Evolutionary conservation across 2,888 invertebrate genomes (phyloP).

Genomic region (Hipparchia semele): DNA sequence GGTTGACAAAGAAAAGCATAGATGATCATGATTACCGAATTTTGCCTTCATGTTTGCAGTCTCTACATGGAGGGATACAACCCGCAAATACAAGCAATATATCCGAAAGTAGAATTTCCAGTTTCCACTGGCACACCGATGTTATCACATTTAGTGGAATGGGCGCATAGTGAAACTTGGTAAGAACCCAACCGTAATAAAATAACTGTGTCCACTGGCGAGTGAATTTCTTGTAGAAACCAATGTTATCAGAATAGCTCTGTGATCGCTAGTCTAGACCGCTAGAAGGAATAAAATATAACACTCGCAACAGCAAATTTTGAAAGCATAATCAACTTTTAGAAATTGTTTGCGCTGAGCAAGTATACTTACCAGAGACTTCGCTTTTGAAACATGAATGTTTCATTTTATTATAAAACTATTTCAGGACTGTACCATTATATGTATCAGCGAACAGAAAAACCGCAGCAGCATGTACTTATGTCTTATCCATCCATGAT

Average conservation of each 20-base stretch:
- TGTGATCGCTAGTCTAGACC: no score
- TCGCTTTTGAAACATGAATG: neutral
- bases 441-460: slow-evolving; percentile 49
- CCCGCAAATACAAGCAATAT: slow-evolving; percentile 87
- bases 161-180: slow-evolving; percentile 91
- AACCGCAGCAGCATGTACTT: slow-evolving; percentile 50
- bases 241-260: no score
- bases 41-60: slow-evolving; percentile 60
- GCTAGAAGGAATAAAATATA: no score
- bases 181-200: slow-evolving; percentile 41
- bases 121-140: slow-evolving; percentile 93
- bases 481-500: slow-evolving; percentile 52
- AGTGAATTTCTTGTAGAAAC: no score
- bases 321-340: no score
- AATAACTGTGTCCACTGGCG: neutral
- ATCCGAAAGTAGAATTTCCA: slow-evolving; percentile 89
- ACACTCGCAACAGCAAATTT: no score
- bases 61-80: slow-evolving; percentile 89
- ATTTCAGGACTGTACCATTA: slow-evolving; percentile 53
- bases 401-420: neutral
- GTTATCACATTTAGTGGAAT: slow-evolving; percentile 90
- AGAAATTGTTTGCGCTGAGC: no score
- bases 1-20: no score
- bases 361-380: no score
- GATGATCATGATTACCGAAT: no score